Evolutionary conservation across 2,888 invertebrate species (phyloP).

Genomic region (Coelinius sp.): DNA sequence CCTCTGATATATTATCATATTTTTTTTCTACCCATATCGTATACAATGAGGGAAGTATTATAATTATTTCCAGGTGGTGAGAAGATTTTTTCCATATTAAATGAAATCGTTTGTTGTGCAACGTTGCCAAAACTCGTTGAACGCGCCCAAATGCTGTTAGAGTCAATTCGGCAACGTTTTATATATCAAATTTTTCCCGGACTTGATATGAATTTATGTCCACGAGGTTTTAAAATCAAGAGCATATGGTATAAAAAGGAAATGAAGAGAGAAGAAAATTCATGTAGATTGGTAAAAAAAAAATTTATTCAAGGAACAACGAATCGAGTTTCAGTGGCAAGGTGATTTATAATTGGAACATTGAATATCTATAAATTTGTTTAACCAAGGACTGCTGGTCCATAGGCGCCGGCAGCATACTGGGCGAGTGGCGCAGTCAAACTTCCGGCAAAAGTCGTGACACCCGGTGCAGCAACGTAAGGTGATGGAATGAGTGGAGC

Average conservation of each 20-base stretch:
- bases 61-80: too few species aligned
- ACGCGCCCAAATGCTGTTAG: too few species aligned
- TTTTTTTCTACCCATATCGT: too few species aligned
- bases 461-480: slow-evolving; percentile 52
- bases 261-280: slow-evolving; percentile 1
- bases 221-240: background rate
- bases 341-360: slow-evolving; percentile 28
- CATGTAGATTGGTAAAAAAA: slow-evolving; percentile 2
- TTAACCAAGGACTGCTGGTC: slow-evolving; percentile 44
- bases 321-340: slow-evolving; percentile 28
- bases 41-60: too few species aligned
- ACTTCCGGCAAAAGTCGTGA: slow-evolving; percentile 45
- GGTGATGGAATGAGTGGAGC: slow-evolving; percentile 47
- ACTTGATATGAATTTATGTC: too few species aligned
- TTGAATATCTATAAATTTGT: slow-evolving; percentile 17
- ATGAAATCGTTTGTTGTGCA: too few species aligned
- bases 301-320: slow-evolving; percentile 23
- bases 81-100: too few species aligned
- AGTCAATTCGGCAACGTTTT: too few species aligned
- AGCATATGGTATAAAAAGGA: background rate
- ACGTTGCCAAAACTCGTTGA: too few species aligned
- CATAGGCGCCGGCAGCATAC: slow-evolving; percentile 37
- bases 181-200: too few species aligned
- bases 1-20: too few species aligned
- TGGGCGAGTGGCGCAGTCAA: slow-evolving; percentile 47